Conservation (phyloP, 1,140 invertebrate species). For the Drosophila murphyi region DNA sequence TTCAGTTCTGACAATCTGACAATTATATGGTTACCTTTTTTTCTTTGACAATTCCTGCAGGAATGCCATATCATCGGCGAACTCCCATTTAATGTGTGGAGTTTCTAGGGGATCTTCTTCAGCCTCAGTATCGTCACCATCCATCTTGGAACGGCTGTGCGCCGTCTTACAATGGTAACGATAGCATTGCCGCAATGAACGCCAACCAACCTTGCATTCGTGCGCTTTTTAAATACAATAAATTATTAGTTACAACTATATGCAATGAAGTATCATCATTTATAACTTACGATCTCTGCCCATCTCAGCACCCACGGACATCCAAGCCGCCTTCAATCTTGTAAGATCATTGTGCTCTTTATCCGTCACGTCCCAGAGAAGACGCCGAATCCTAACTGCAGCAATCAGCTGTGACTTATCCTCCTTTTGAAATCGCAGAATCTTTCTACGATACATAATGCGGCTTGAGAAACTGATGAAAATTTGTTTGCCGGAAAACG, state of each 20-base stretch:
- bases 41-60: constrained; percentile 22
- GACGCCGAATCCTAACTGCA: constrained; percentile 19
- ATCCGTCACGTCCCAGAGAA: constrained; percentile 38
- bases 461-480: background rate
- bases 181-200: constrained; percentile 37
- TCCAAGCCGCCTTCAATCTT: constrained; percentile 30
- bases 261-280: background rate
- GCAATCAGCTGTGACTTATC: constrained; percentile 34
- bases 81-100: constrained; percentile 38
- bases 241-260: background rate
- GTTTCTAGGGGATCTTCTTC: constrained; percentile 38
- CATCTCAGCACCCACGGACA: constrained; percentile 26
- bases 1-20: background rate
- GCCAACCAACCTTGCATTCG: constrained; percentile 38
- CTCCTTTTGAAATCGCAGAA: constrained; percentile 24
- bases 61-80: constrained; percentile 37
- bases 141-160: constrained; percentile 1
- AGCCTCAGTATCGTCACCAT: background rate
- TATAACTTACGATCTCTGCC: constrained; percentile 22
- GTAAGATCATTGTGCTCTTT: constrained; percentile 32
- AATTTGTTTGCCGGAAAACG: background rate
- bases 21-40: background rate
- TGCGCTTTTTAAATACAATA: constrained; percentile 6
- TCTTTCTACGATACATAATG: constrained; percentile 16
- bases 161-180: constrained; percentile 39